phyloP scores from a whole-genome alignment of 2,888 invertebrate genomes.

The Lasioglossum malachurum region DNA sequence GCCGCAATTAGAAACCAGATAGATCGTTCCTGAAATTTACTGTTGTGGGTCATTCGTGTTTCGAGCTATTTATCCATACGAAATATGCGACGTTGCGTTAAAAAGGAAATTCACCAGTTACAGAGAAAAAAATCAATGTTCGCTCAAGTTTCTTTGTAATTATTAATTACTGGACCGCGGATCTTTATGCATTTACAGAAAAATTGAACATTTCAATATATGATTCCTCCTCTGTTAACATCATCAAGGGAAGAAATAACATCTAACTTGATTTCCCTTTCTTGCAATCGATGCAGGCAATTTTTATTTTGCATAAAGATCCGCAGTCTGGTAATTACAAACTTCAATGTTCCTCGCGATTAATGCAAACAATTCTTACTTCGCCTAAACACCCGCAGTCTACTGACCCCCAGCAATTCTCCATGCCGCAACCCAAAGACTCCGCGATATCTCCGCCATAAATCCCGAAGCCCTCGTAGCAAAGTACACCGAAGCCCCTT shows the following conservation, averaged over 20 bases:
- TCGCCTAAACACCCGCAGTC: neutral
- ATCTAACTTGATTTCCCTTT: no score
- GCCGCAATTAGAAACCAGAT: neutral
- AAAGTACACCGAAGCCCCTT: neutral
- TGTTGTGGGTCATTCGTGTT: neutral
- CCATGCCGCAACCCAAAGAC: neutral
- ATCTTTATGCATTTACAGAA: no score
- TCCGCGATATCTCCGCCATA: neutral
- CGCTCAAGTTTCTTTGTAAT: neutral
- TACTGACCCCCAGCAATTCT: neutral
- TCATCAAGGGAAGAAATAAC: no score
- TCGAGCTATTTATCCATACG: neutral
- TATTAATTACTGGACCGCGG: rapidly evolving
- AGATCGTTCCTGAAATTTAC: neutral
- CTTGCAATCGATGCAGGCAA: no score
- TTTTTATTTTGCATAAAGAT: no score
- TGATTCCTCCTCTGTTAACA: no score
- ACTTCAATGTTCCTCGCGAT: neutral
- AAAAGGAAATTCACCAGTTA: neutral
- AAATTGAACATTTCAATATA: no score
- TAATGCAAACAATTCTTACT: neutral
- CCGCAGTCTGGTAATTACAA: no score
- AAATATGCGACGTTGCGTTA: neutral
- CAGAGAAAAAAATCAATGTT: neutral
- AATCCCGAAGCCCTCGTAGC: neutral